Evolutionary conservation across 1,140 invertebrate species (phyloP).

Genomic region (Harpegnathos saltator): DNA sequence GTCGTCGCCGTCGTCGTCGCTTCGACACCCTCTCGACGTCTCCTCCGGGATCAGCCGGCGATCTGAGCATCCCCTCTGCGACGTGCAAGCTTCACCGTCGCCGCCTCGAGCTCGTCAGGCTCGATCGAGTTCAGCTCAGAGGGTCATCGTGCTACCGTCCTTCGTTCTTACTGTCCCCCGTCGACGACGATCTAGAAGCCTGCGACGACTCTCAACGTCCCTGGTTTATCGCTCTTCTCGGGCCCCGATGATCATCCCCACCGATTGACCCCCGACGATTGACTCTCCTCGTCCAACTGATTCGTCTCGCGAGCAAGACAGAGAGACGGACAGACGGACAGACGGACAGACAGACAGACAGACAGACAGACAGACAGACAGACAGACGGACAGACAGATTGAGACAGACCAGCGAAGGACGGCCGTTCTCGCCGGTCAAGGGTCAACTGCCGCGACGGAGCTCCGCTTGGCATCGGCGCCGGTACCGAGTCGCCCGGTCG

Average conservation of each 20-base stretch:
- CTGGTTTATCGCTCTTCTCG: not conserved
- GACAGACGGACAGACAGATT: conserved; percentile 1
- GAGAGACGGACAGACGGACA: not conserved
- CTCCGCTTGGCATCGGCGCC: not conserved
- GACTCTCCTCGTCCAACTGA: conserved; percentile 27
- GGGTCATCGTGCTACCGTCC: conserved; percentile 9
- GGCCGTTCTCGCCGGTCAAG: not conserved
- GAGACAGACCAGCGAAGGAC: conserved; percentile 7
- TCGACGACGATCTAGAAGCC: too few relatives aligned
- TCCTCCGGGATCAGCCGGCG: too few relatives aligned
- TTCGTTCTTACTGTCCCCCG: not conserved
- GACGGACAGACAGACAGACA: not conserved
- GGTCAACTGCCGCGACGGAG: not conserved
- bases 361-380: conserved; percentile 14
- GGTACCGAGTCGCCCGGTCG: not conserved
- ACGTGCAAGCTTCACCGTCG: too few relatives aligned
- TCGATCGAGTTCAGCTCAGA: conserved; percentile 28
- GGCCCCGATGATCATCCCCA: not conserved
- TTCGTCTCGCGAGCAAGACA: conserved; percentile 25
- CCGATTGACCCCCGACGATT: conserved; percentile 16
- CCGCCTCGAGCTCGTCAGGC: conserved; percentile 14
- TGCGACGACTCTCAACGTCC: too few relatives aligned
- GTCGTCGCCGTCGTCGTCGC: not conserved
- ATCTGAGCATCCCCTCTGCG: too few relatives aligned
- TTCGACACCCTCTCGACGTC: conserved; percentile 14